Conservation (phyloP, 1,140 invertebrate genomes). For the Euura lappo region DNA sequence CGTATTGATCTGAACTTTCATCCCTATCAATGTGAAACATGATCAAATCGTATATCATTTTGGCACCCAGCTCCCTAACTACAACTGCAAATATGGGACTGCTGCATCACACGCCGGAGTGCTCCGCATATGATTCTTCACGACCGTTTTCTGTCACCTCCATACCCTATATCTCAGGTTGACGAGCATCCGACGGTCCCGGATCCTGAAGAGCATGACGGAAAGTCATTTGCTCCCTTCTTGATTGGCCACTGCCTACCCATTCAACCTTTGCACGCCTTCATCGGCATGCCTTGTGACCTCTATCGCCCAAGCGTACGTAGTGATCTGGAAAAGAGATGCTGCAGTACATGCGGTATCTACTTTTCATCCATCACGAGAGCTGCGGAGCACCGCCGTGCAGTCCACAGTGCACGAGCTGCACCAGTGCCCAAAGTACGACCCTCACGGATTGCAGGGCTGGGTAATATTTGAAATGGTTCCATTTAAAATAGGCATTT, state of each 20-base stretch:
- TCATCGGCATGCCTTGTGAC: slow-evolving; percentile 19
- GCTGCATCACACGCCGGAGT: neutral
- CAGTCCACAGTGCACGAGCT: slow-evolving; percentile 2
- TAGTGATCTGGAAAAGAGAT: slow-evolving; percentile 18
- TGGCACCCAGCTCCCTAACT: slow-evolving; percentile 44
- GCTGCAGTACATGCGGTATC: slow-evolving; percentile 22
- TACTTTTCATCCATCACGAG: slow-evolving; percentile 18
- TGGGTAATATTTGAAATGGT: too few relatives aligned
- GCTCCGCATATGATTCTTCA: neutral
- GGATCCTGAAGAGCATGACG: slow-evolving; percentile 10
- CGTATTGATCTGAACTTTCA: slow-evolving; percentile 49
- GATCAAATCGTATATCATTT: slow-evolving; percentile 36
- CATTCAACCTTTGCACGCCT: slow-evolving; percentile 18
- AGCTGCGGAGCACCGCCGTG: slow-evolving; percentile 13
- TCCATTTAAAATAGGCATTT: too few relatives aligned
- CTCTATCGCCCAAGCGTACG: slow-evolving; percentile 21
- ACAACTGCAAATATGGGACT: slow-evolving; percentile 46
- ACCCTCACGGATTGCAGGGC: slow-evolving; percentile 19
- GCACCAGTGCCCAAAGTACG: slow-evolving; percentile 10
- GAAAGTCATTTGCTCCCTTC: slow-evolving; percentile 17
- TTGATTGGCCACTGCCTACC: slow-evolving; percentile 13
- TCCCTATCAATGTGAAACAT: slow-evolving; percentile 35
- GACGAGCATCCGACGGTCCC: slow-evolving; percentile 10
- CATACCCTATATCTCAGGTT: neutral
- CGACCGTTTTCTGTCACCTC: neutral